A percentile compares a stretch with the other conserved stretches of the same genome.
Evolutionary conservation across 1,140 invertebrate species (phyloP).

Genomic region (Drosophila funebris): DNA sequence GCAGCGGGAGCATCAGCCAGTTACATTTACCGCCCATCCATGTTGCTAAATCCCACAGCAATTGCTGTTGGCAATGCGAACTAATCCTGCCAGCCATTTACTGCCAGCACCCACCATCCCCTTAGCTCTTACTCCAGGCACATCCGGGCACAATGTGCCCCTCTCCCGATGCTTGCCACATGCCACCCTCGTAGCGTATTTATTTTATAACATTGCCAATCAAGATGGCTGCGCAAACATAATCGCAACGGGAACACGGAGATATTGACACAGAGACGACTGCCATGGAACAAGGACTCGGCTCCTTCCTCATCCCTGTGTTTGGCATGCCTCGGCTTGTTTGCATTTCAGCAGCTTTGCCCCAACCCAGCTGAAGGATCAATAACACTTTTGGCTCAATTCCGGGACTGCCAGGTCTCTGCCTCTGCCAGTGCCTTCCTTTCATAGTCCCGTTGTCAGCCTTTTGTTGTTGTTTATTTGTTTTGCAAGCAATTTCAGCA

Average conservation of each 20-base stretch:
- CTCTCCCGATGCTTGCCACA: neutral
- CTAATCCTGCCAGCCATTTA: slow-evolving; percentile 66
- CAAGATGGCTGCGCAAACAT: slow-evolving; percentile 83
- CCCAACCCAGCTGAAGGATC: slow-evolving; percentile 54
- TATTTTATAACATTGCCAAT: slow-evolving; percentile 84
- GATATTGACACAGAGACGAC: slow-evolving; percentile 41
- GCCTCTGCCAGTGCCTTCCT: slow-evolving; percentile 6
- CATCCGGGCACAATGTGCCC: slow-evolving; percentile 45
- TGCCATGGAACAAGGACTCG: slow-evolving; percentile 8
- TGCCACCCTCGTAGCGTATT: slow-evolving; percentile 70
- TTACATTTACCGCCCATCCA: slow-evolving; percentile 45
- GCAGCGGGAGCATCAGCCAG: slow-evolving; percentile 45
- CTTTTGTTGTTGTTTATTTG: slow-evolving; percentile 75
- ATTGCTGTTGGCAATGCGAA: slow-evolving; percentile 71
- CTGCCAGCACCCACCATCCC: slow-evolving; percentile 23
- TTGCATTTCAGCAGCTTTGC: slow-evolving; percentile 59
- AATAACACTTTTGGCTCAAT: slow-evolving; percentile 80
- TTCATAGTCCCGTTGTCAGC: slow-evolving; percentile 22
- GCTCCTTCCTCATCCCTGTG: slow-evolving; percentile 24
- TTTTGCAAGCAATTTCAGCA: slow-evolving; percentile 79
- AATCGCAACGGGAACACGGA: slow-evolving; percentile 64
- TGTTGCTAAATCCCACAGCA: slow-evolving; percentile 71
- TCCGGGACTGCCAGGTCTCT: slow-evolving; percentile 50
- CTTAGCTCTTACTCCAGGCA: slow-evolving; percentile 40
- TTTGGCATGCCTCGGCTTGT: slow-evolving; percentile 54